Evolutionary conservation across 2,888 invertebrate genomes (phyloP), one percentile per base, ranked within the genome.

Genomic region (Dioctria rufipes): DNA sequence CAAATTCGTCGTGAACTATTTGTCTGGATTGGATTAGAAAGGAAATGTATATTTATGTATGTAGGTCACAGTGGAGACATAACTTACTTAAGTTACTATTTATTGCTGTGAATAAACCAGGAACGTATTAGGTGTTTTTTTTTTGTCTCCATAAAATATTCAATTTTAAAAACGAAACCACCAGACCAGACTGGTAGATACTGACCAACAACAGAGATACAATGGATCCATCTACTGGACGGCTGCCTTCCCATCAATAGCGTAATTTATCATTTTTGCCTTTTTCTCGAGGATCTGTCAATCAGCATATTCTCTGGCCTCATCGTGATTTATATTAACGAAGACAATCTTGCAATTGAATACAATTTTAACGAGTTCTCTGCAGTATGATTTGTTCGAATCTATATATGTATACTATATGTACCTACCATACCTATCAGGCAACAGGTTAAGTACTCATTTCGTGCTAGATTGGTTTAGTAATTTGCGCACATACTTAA

Each of bases 291-390:
- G 42, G 42, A 60, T 73, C 73, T 60, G 73, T 73, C 73, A 60
- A 60, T 73, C 73, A 73, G 54, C 49, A 71, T 71, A 46, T 46
- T 6, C 8, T 42, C 40, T 58, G 8, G 73, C 13, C 5, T 25
- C 9, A 25, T 42, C 13, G 13, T 73, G 73, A 73, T 73, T 73
- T 73, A 73, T 73, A 73, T 73, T 73, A 25, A 39, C 9, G 58
- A 54, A 54, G 54, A 73, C 73, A 73, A 73, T 73, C 42, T n/a
- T 58, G 54, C 73, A 73, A 73, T 73, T 58, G 73, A 58, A 73
- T 58, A 60, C 58, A 58, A 58, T 73, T 73, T 73, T 73, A 73
- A 73, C 54, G 73, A 73, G 73, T 73, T 73, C 73, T 58, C 3
- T 58, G 25, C 25, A 25, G 25, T 25, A 6, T 39, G 43, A 54